Conservation (phyloP, 2,113 vertebrate genomes). For the Percina caprodes region DNA sequence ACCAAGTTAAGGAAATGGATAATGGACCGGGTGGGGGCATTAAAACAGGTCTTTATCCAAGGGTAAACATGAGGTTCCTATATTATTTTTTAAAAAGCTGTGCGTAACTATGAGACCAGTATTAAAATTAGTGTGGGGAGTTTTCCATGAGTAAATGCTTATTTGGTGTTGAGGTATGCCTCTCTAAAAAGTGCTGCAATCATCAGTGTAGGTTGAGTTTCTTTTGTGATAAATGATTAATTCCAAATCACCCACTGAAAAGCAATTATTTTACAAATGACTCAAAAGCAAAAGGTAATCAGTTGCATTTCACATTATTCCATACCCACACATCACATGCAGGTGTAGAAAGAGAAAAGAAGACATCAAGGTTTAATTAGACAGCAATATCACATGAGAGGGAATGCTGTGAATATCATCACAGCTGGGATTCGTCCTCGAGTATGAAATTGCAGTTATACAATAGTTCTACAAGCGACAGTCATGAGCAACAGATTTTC, state of each 20-base stretch:
- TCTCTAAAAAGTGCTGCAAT: background rate
- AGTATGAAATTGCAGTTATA: too few species aligned
- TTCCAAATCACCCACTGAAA: background rate
- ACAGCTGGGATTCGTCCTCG: too few species aligned
- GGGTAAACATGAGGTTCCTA: background rate
- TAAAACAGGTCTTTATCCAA: background rate
- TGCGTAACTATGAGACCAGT: background rate
- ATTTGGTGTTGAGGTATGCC: background rate
- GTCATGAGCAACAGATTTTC: too few species aligned
- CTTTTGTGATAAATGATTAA: too few species aligned
- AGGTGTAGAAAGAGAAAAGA: too few species aligned
- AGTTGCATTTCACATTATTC: background rate
- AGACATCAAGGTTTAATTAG: background rate
- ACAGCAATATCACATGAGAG: background rate
- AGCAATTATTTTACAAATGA: background rate
- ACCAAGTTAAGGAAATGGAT: conserved; percentile 9
- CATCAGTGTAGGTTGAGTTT: background rate
- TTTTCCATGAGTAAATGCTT: background rate
- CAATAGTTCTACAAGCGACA: too few species aligned
- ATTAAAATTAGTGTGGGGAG: background rate
- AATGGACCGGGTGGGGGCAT: conserved; percentile 7
- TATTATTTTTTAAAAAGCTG: background rate
- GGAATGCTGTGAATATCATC: too few species aligned
- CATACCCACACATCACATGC: background rate
- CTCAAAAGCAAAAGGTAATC: background rate